Conservation (phyloP, 2,797 vertebrate species). For the Pogoniulus pusillus region DNA sequence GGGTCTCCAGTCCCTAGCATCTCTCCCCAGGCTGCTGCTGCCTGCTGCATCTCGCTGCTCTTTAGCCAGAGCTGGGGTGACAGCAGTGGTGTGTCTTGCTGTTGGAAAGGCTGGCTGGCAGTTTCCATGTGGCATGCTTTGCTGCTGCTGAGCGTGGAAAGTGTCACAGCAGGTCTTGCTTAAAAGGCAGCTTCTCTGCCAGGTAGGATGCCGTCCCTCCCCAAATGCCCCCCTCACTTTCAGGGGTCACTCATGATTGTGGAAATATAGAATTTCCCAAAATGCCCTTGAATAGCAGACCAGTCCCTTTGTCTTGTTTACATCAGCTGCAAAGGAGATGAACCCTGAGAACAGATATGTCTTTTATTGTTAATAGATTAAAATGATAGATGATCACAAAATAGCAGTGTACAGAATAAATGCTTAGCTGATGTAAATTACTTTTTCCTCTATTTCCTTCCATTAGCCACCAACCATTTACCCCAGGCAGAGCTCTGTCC, state of each 20-base stretch:
- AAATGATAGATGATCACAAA: conserved; percentile 54
- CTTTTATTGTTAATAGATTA: conserved; percentile 22
- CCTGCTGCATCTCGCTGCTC: background rate
- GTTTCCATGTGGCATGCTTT: accelerated
- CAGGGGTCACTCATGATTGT: background rate
- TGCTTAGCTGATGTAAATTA: conserved; percentile 22
- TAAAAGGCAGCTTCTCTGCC: background rate
- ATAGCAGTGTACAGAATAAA: background rate
- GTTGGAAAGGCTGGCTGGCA: background rate
- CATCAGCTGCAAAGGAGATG: background rate
- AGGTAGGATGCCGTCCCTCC: background rate
- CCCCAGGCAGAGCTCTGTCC: background rate
- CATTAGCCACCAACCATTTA: conserved; percentile 16
- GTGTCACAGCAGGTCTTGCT: background rate
- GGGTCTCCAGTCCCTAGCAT: accelerated
- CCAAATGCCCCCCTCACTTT: accelerated
- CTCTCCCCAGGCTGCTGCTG: background rate
- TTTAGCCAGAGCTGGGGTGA: background rate
- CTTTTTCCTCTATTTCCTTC: conserved; percentile 35
- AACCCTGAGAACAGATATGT: background rate
- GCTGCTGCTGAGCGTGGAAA: background rate
- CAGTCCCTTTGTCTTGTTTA: background rate
- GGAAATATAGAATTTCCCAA: background rate
- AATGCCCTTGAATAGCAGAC: background rate
- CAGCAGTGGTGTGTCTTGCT: background rate